Conservation (phyloP, 2,797 vertebrate species). For the Heteromormyrus szaboi region DNA sequence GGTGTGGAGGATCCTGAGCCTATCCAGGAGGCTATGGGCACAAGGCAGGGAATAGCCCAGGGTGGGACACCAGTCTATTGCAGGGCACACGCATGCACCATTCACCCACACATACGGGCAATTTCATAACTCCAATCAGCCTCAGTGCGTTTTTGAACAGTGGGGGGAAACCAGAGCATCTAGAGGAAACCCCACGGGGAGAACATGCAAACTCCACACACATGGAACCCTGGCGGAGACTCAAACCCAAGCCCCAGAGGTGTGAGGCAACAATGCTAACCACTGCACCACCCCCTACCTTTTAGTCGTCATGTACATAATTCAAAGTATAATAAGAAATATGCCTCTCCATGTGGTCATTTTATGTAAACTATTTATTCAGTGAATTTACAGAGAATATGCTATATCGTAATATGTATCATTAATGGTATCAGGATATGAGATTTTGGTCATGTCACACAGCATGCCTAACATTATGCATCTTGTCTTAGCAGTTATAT, state of each 20-base stretch:
- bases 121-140: no score
- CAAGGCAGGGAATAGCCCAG: no score
- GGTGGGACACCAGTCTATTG: no score
- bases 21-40: no score
- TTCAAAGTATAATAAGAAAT: background rate
- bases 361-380: background rate
- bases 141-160: no score
- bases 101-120: no score
- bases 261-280: background rate
- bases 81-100: no score
- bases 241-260: no score
- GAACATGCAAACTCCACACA: no score
- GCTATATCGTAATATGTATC: background rate
- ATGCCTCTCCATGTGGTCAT: background rate
- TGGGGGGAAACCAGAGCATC: background rate
- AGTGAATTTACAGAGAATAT: background rate
- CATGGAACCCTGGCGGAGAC: no score
- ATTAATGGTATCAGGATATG: background rate
- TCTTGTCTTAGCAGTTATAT: background rate
- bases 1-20: no score
- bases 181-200: background rate
- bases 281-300: background rate
- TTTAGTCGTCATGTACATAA: background rate
- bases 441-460: background rate
- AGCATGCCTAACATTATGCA: background rate